Evolutionary conservation across 2,797 vertebrate species (phyloP), one percentile per base, ranked within the genome.

Genomic region (Arctocebus calabarensis): DNA sequence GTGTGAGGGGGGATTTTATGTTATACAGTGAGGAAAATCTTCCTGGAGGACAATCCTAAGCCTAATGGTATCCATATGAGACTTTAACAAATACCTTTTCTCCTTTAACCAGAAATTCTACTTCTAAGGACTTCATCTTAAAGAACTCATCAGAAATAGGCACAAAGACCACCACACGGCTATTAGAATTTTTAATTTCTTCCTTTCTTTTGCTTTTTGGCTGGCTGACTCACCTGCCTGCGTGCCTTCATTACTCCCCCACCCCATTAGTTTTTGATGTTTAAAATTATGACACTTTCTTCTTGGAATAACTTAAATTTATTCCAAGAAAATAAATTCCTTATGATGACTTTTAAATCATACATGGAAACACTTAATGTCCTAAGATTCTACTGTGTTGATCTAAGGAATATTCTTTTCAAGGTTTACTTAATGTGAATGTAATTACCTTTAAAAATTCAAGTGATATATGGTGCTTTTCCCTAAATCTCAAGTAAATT

Each of bases 401-500:
- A 91, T 93, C 10, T 92, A 71, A 73, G 22, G 37, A 1, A 55
- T 20, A 57, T 32, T 55, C 27, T 70, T 92, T 52, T 90, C n/a
- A 78, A 73, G 16, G 20, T 86, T 94, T 91, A 4, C 52, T 84
- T 84, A 66, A 34, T 85, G 64, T 86, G 78, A 29, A 84, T 43
- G 55, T 83, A 34, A 16, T 91, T 77, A 68, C 27, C 57, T 88
- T 20, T 37, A 91, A 84, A 82, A 34, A 91, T 32, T 59, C 19
- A 52, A 40, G 3, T n/a, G 2, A 29, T 19, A 3, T 48, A 6
- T 70, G 5, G 32, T 57, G 34, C 10, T 85, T 88, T 84, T 20
- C 91, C 48, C 66, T 83, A 68, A 62, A 55, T 91, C n/a, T 81
- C 40, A 84, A 68, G 34, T 89, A 74, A 84, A 37, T 77, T 79